phyloP scores from a whole-genome alignment of 2,888 invertebrate species.

The Eristalis arbustorum region DNA sequence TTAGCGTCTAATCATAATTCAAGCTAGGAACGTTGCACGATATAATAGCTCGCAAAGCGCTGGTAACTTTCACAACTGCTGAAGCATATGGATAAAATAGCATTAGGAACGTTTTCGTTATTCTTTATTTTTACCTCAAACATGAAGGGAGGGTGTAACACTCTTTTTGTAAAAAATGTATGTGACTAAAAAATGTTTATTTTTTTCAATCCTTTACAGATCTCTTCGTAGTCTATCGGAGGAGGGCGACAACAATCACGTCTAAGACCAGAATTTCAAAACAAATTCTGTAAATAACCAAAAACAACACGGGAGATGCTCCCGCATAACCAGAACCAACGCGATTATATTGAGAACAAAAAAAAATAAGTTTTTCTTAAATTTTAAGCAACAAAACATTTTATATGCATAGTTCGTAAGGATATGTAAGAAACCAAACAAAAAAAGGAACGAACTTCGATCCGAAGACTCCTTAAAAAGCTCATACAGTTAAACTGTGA shows the following conservation, averaged over 20 bases:
- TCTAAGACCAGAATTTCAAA: slow-evolving; percentile 36
- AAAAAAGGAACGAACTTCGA: neutral
- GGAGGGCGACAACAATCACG: slow-evolving; percentile 73
- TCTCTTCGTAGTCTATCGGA: slow-evolving; percentile 79
- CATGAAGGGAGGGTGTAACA: too few species aligned
- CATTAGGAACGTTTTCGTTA: too few species aligned
- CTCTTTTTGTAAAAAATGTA: neutral
- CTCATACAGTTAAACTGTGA: slow-evolving; percentile 75
- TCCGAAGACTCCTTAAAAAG: slow-evolving; percentile 52
- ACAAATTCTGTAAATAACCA: slow-evolving; percentile 36
- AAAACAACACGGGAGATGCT: neutral
- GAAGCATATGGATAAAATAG: too few species aligned
- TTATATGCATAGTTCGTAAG: slow-evolving; percentile 39
- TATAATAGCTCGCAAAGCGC: too few species aligned
- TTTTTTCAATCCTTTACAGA: slow-evolving; percentile 73
- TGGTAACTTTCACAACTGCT: too few species aligned
- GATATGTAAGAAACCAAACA: slow-evolving; percentile 3
- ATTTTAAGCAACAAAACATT: slow-evolving; percentile 25
- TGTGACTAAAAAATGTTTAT: neutral
- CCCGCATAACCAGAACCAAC: slow-evolving; percentile 31
- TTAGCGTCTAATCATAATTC: too few species aligned
- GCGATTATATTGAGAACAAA: slow-evolving; percentile 11
- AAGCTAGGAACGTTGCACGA: too few species aligned
- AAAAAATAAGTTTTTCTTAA: neutral
- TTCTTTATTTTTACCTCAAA: too few species aligned